Evolutionary conservation across 2,113 vertebrate genomes (phyloP).

Genomic region (Progne subis): DNA sequence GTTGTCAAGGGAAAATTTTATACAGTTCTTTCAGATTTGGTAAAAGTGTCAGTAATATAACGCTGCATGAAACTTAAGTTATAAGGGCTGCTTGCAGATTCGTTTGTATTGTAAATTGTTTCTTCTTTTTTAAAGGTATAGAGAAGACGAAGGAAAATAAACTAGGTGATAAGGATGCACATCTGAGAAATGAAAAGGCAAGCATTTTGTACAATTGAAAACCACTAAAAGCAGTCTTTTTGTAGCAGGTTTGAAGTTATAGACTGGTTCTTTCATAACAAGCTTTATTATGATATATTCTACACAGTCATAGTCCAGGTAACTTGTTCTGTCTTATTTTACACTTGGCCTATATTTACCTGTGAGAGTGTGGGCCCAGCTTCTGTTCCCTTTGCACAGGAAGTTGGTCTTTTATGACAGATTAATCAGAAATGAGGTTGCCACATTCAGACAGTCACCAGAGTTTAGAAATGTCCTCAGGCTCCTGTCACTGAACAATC

Average conservation of each 20-base stretch:
- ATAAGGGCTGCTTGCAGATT: neutral
- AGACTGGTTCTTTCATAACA: neutral
- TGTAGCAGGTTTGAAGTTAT: neutral
- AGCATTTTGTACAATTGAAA: neutral
- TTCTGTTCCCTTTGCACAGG: neutral
- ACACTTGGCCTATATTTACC: neutral
- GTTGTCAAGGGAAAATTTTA: neutral
- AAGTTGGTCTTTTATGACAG: neutral
- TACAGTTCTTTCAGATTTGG: neutral
- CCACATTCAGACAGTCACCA: neutral
- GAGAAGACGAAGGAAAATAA: slow-evolving; percentile 7
- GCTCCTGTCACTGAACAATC: neutral
- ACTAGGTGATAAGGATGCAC: neutral
- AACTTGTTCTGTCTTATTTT: neutral
- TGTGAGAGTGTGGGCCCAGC: neutral
- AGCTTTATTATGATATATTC: neutral
- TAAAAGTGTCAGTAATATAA: neutral
- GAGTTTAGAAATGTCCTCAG: neutral
- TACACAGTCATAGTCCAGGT: neutral
- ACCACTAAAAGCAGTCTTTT: neutral
- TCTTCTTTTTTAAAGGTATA: slow-evolving; percentile 28
- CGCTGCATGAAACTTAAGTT: neutral
- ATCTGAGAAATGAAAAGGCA: slow-evolving; percentile 51
- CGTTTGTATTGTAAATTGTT: neutral
- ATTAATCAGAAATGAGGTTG: neutral